A percentile compares a stretch with the other conserved stretches of the same genome.
Conservation (phyloP, 2,888 invertebrate species). For the Marasmarcha lunaedactyla region DNA sequence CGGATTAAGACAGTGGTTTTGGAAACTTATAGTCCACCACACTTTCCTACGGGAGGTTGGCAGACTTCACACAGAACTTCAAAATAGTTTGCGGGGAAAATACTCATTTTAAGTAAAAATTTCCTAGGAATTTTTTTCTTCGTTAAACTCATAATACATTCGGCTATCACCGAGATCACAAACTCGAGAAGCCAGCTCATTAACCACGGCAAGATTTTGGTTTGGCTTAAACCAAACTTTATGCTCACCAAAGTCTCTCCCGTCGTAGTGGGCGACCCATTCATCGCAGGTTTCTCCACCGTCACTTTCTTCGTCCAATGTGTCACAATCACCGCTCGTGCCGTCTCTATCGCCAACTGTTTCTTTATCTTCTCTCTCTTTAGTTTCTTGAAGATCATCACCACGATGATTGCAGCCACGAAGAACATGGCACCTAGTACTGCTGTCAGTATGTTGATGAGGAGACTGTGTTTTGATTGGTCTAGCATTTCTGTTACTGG, state of each 20-base stretch:
- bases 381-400: conserved; percentile 76
- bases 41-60: no score
- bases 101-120: no score
- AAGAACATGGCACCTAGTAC: conserved; percentile 73
- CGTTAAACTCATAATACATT: no score
- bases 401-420: conserved; percentile 68
- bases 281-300: conserved; percentile 81
- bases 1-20: no score
- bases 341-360: conserved; percentile 82
- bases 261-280: conserved; percentile 69
- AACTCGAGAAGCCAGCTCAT: no score
- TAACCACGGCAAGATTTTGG: no score
- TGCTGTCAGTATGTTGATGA: conserved; percentile 71
- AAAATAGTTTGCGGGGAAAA: no score
- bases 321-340: conserved; percentile 83
- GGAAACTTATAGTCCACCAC: no score
- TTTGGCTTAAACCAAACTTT: no score
- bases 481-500: conserved; percentile 42
- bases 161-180: no score
- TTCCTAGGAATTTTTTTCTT: no score
- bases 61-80: no score
- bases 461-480: conserved; percentile 60
- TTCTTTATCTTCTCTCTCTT: conserved; percentile 86
- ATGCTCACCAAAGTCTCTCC: conserved; percentile 75
- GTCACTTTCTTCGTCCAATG: conserved; percentile 93